A percentile compares a stretch with the other conserved stretches of the same genome.
These are phyloP conservation scores for Bombyx mori DNA, from an alignment of 1,140 invertebrate genomes.

Conservation along the genomic window ASM3026992v2 NC_085115.1:9588501-9589000, in stretches of 20 bases:
- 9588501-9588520: background rate
- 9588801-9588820: no score
- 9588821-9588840: no score
- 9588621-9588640: constrained; percentile 61
- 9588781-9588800: constrained; percentile 2
- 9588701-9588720: constrained; percentile 68
- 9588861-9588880: no score
- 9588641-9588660: constrained; percentile 64
- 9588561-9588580: background rate
- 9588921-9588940: no score
- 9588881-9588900: no score
- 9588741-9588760: constrained; percentile 40
- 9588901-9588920: no score
- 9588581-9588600: constrained; percentile 13
- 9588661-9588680: constrained; percentile 72
- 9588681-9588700: constrained; percentile 69
- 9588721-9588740: constrained; percentile 34
- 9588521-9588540: no score
- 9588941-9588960: no score
- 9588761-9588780: constrained; percentile 10
- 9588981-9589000: no score
- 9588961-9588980: no score
- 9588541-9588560: no score
- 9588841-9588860: no score
- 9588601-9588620: constrained; percentile 51